A percentile compares a stretch with the other conserved stretches of the same genome.
Conservation (phyloP, 2,888 invertebrate genomes). For the Yponomeuta evonymella region DNA sequence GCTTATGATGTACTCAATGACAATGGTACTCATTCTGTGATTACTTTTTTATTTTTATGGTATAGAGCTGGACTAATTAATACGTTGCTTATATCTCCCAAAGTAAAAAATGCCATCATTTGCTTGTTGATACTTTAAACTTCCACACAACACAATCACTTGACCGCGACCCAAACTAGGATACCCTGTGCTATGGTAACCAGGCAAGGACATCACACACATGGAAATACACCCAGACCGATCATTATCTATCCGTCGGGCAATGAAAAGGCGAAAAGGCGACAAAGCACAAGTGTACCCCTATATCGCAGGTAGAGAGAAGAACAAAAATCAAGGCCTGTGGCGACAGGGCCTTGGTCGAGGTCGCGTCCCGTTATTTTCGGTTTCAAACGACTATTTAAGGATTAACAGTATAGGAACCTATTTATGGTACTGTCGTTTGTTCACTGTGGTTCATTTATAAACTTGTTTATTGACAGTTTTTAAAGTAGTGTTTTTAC, state of each 20-base stretch:
- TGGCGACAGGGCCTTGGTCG: constrained; percentile 10
- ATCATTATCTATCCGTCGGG: constrained; percentile 47
- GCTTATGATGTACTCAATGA: too few species aligned
- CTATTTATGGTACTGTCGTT: constrained; percentile 10
- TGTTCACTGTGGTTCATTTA: not conserved
- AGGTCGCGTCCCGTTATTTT: constrained; percentile 15
- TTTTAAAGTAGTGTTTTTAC: not conserved
- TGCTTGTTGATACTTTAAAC: not conserved
- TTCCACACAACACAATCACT: too few species aligned
- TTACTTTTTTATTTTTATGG: too few species aligned
- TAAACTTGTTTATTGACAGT: constrained; percentile 10
- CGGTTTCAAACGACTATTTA: constrained; percentile 10
- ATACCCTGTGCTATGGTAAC: too few species aligned
- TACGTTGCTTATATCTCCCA: not conserved
- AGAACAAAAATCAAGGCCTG: constrained; percentile 24
- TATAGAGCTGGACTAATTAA: too few species aligned
- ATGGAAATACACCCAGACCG: too few species aligned
- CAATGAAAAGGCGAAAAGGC: constrained; percentile 42
- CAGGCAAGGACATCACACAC: too few species aligned
- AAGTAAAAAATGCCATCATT: not conserved
- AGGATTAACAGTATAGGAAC: constrained; percentile 14
- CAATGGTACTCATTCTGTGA: too few species aligned
- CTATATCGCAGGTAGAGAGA: constrained; percentile 53
- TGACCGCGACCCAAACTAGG: too few species aligned
- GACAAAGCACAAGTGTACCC: constrained; percentile 49